Conservation (phyloP, 2,113 vertebrate genomes). For the Halcyon malimbica region DNA sequence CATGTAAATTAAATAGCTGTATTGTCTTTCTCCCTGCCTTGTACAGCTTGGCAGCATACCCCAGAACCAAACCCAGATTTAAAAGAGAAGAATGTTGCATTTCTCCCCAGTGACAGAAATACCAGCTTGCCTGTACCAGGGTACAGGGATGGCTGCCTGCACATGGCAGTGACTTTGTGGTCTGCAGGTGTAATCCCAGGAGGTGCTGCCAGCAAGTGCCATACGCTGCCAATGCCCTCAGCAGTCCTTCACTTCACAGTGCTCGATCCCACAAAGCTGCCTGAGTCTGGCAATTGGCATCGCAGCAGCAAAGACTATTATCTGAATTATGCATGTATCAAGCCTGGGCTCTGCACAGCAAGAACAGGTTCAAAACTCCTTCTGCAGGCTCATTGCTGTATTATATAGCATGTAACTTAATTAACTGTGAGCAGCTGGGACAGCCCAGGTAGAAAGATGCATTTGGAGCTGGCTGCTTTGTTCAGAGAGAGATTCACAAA, state of each 20-base stretch:
- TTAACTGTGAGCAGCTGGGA: not conserved
- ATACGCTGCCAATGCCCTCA: not conserved
- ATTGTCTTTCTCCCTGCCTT: not conserved
- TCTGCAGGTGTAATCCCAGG: not conserved
- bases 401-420: not conserved
- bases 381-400: not conserved
- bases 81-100: not conserved
- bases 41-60: not conserved
- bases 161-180: not conserved
- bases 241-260: not conserved
- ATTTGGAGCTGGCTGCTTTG: not conserved
- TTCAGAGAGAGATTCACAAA: not conserved
- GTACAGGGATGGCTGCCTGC: not conserved
- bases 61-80: not conserved
- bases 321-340: not conserved
- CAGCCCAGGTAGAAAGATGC: not conserved
- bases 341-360: fast-evolving
- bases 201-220: not conserved
- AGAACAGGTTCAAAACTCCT: not conserved
- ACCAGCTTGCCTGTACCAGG: not conserved
- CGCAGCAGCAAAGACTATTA: not conserved
- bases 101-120: not conserved
- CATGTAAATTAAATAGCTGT: not conserved
- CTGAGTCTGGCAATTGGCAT: fast-evolving
- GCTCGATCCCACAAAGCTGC: not conserved